Conservation (phyloP, 2,113 vertebrate genomes). For the Isichthys henryi region DNA sequence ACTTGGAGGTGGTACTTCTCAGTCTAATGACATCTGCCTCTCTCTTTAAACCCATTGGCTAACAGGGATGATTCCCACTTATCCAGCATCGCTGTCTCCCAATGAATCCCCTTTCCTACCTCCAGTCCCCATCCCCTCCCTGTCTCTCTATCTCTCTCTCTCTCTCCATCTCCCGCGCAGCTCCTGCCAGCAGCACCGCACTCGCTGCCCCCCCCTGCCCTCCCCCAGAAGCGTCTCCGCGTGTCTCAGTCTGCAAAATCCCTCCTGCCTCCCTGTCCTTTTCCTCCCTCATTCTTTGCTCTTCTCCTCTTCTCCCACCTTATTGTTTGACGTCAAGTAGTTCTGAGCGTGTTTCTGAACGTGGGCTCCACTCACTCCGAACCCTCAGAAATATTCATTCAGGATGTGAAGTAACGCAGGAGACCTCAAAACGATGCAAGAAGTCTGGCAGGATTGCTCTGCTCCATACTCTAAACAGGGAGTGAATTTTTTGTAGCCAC, state of each 20-base stretch:
- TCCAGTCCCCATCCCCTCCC: too few relatives aligned
- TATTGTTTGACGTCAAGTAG: not conserved
- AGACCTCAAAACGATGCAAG: not conserved
- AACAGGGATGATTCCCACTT: constrained; percentile 61
- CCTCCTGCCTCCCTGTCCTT: not conserved
- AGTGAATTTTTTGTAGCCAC: not conserved
- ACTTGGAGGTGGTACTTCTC: constrained; percentile 58
- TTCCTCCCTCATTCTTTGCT: not conserved
- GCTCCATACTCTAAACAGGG: not conserved
- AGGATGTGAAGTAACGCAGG: not conserved
- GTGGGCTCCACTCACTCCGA: not conserved
- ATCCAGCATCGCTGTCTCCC: constrained; percentile 55
- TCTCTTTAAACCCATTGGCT: constrained; percentile 65
- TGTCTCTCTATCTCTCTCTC: not conserved
- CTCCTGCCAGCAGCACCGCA: not conserved
- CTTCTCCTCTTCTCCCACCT: not conserved
- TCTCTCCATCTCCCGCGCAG: not conserved
- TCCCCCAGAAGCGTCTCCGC: not conserved
- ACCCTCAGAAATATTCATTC: constrained; percentile 12
- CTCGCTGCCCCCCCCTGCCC: not conserved
- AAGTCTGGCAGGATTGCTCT: not conserved
- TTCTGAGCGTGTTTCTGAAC: not conserved
- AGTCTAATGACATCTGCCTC: constrained; percentile 64
- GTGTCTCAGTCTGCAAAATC: not conserved
- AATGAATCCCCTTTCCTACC: constrained; percentile 50